Evolutionary conservation across 2,113 vertebrate genomes (phyloP), one percentile per base, ranked within the genome.

Genomic region (Ondatra zibethicus): DNA sequence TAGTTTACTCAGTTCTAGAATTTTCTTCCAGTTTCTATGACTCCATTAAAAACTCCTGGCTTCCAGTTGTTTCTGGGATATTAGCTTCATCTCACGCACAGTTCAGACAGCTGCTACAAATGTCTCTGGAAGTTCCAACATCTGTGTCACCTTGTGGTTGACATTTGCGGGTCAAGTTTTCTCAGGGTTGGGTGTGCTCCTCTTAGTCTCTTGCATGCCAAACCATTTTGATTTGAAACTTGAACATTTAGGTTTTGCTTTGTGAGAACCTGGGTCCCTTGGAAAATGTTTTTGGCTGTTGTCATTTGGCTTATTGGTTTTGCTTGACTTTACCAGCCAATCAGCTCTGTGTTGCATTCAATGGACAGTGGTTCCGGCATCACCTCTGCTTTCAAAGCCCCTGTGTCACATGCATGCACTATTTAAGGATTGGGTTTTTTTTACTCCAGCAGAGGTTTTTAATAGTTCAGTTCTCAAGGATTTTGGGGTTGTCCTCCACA

Each of bases 251-350:
- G 25, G 11, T 36, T 52, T 89, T 90, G 68, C 7, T 16, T 70
- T 50, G 9, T 91, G 65, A 91, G 47, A 92, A n/a, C 78, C 78
- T 92, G 65, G 5, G 50, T 80, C 70, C 13, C 73, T 96, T 92
- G 33, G 16, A n/a, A 94, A 95, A 84, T 42, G 6, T 10, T 65
- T 19, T 33, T 33, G 14, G 76, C 47, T 80, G 13, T 33, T 80
- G 27, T 52, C 29, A 21, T 80, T 61, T 39, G 65, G 45, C 16
- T 87, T 27, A 14, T 50, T 68, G 84, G 65, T 13, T 68, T 70
- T 63, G 55, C n/a, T 68, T 91, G 76, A 1, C 65, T 80, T 92
- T 82, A 31, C 23, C 36, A 55, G 42, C 1, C 25, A 19, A 0
- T 93, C 36, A 39, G 11, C 87, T 81, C 21, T 94, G 27, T 50